Conservation (phyloP, 2,797 vertebrate species). For the Melanotaenia nigrans region DNA sequence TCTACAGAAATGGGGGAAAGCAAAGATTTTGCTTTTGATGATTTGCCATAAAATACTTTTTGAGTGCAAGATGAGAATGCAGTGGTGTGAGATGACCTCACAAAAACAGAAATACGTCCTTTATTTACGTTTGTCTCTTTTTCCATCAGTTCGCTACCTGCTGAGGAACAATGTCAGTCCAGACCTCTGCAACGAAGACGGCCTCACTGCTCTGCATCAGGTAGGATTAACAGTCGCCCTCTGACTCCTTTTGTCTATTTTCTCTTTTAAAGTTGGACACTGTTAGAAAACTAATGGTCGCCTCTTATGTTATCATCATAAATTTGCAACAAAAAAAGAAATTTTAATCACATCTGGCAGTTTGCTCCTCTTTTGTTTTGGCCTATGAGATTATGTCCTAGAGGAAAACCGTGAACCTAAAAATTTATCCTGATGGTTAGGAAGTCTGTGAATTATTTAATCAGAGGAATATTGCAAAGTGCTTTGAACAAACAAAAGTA, state of each 20-base stretch:
- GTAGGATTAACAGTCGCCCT: constrained; percentile 73
- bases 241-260: neutral
- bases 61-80: constrained; percentile 3
- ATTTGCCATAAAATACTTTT: neutral
- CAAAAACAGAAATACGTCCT: neutral
- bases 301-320: neutral
- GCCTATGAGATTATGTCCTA: neutral
- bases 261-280: neutral
- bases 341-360: neutral
- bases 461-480: neutral
- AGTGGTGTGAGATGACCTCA: neutral
- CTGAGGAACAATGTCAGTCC: constrained; percentile 95
- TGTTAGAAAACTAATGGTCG: neutral
- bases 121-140: constrained; percentile 29
- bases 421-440: neutral
- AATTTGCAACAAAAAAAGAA: neutral
- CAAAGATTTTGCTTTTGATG: neutral
- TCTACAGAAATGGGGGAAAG: neutral
- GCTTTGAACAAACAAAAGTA: neutral
- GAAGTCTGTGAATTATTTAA: neutral
- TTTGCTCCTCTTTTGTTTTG: neutral
- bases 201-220: constrained; percentile 97
- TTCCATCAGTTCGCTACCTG: constrained; percentile 89
- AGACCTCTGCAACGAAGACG: constrained; percentile 96
- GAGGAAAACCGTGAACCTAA: neutral